Percentiles rank a stretch among this genome's conserved stretches.
Conservation (phyloP, 1,140 invertebrate species). For the Pararge aegeria region DNA sequence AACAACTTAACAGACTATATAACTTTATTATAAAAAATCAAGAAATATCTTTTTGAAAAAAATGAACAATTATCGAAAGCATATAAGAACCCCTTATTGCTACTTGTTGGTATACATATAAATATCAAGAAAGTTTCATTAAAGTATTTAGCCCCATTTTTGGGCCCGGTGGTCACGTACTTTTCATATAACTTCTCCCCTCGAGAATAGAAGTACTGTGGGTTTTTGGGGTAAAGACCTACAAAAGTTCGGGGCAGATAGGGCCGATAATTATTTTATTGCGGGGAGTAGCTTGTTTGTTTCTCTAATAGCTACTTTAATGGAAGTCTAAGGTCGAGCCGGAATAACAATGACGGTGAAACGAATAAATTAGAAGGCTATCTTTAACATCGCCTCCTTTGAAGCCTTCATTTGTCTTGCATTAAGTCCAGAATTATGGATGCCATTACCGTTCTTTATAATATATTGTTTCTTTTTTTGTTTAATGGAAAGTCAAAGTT, state of each 20-base stretch:
- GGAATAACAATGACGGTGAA: conserved; percentile 62
- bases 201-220: background rate
- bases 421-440: conserved; percentile 12
- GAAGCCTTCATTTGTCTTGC: conserved; percentile 23
- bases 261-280: conserved; percentile 78
- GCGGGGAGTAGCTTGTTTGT: conserved; percentile 73
- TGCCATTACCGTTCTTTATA: background rate
- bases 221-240: conserved; percentile 13
- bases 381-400: conserved; percentile 52
- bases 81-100: too few species aligned
- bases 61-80: too few species aligned
- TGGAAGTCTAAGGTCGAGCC: conserved; percentile 60
- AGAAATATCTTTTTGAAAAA: too few species aligned
- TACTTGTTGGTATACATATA: too few species aligned
- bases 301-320: conserved; percentile 77
- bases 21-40: too few species aligned
- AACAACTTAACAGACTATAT: too few species aligned
- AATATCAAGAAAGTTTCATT: too few species aligned
- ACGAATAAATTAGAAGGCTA: conserved; percentile 65
- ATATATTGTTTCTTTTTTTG: background rate
- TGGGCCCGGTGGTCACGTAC: background rate
- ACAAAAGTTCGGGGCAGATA: conserved; percentile 62
- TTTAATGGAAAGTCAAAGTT: background rate
- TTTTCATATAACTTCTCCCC: background rate
- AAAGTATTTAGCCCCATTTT: too few species aligned